Evolutionary conservation across 1,140 invertebrate species (phyloP).

Genomic region (Orussus abietinus): DNA sequence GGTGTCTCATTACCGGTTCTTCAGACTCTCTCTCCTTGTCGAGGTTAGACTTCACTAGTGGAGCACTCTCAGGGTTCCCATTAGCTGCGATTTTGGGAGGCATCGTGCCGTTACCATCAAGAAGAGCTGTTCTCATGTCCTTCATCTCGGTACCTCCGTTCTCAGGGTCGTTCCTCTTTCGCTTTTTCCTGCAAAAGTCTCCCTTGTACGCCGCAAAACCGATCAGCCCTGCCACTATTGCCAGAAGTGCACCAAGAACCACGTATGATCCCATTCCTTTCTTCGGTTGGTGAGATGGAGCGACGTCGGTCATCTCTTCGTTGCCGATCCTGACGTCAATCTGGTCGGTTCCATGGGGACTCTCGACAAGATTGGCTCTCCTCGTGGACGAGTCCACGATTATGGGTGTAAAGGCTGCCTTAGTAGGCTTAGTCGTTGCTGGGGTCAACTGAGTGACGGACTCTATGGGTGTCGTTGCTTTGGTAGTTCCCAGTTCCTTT

Average conservation of each 20-base stretch:
- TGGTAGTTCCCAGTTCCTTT: too few species aligned
- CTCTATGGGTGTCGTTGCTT: too few species aligned
- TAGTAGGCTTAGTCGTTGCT: too few species aligned
- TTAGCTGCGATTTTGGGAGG: conserved; percentile 40
- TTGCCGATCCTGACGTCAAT: conserved; percentile 10
- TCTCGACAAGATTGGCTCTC: not conserved
- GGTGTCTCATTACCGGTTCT: conserved; percentile 4
- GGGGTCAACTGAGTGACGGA: too few species aligned
- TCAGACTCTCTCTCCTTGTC: conserved; percentile 20
- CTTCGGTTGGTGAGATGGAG: conserved; percentile 31
- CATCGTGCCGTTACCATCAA: conserved; percentile 28
- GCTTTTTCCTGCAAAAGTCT: conserved; percentile 41
- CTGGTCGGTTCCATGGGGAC: not conserved
- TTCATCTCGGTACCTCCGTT: conserved; percentile 47
- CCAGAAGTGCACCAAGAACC: conserved; percentile 36
- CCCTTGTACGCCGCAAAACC: conserved; percentile 47
- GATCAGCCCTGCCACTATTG: conserved; percentile 38
- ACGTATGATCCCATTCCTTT: conserved; percentile 49
- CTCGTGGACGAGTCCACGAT: too few species aligned
- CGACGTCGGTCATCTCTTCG: conserved; percentile 22
- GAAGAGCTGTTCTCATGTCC: conserved; percentile 43
- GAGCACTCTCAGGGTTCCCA: conserved; percentile 40
- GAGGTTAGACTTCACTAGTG: conserved; percentile 31
- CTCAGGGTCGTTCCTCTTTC: conserved; percentile 39
- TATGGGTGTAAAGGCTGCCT: too few species aligned